Evolutionary conservation across 2,888 invertebrate genomes (phyloP).

Genomic region (Hyles lineata): DNA sequence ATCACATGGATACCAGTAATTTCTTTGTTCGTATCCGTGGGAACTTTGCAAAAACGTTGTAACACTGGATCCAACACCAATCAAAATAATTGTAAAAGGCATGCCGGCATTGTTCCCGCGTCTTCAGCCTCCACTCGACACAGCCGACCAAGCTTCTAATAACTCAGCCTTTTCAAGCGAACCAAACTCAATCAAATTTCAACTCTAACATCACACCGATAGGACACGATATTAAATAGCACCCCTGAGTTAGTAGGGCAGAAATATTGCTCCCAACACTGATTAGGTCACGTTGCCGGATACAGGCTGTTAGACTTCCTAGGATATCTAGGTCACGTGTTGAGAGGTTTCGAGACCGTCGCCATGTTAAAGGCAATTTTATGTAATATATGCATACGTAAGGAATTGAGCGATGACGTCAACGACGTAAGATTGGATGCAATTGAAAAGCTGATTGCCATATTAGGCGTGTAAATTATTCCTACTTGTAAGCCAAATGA

Average conservation of each 20-base stretch:
- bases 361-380: conserved; percentile 33
- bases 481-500: too few species aligned
- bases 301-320: conserved; percentile 38
- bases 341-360: conserved; percentile 28
- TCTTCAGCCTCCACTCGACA: background rate
- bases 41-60: too few species aligned
- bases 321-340: conserved; percentile 45
- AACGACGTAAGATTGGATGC: background rate
- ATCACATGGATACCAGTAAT: too few species aligned
- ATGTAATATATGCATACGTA: background rate
- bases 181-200: conserved; percentile 31
- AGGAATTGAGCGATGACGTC: background rate
- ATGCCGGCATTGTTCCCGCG: background rate
- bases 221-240: conserved; percentile 28
- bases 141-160: background rate
- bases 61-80: background rate
- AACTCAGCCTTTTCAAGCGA: conserved; percentile 4
- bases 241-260: conserved; percentile 45
- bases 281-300: conserved; percentile 45
- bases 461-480: too few species aligned
- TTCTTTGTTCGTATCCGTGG: too few species aligned
- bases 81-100: background rate
- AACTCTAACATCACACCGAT: conserved; percentile 28
- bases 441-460: background rate
- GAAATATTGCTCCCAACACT: conserved; percentile 49